Base-by-base conservation (phyloP, 2,888 invertebrate species). In the Eristalis intricaria region DNA sequence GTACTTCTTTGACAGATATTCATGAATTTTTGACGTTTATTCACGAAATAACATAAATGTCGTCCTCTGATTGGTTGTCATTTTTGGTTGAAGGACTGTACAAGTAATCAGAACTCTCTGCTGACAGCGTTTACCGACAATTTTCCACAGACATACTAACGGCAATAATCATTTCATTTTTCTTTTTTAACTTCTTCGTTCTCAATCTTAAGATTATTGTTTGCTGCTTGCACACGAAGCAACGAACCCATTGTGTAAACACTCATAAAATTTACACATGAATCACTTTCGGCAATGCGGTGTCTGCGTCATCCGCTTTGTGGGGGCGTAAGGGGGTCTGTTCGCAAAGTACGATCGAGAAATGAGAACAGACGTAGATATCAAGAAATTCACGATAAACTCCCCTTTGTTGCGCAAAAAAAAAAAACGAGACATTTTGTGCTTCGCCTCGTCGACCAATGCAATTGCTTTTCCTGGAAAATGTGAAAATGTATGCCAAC, bases 241-340 rank as follows among this genome's bases (percentile, higher is more conserved):
- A 77, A 69, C 69, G 69, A 69, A 15, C 43, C 61, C 61, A 77
- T 77, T 77, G 77, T 77, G 77, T 26, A 63, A 77, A 26, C 19
- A 50, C 68, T 69, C 68, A 61, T 69, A 32, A 56, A 66, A 66
- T 68, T 32, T 43, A 50, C 43, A 68, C 76, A 68, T 32, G 76
- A 76, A 32, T 76, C 76, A 74, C 35, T 64, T 35, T 43, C 50
- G 50, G 50, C 50, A 50, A 32, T 32, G 43, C 63, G 35, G n/a
- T 64, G 63, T 43, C 22, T 50, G 19, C 50, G 50, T 50, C 50
- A 50, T 50, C 32, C 10, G 32, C 8, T 32, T 8, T 32, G 32
- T 8, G 32, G 32, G 32, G 26, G 26, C 26, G 43, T 15, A 3
- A 15, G 43, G 15, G 50, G 19, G 19, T 8, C 7, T 50, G 1